Percentiles rank a stretch among this genome's conserved stretches.
These are phyloP conservation scores for Tenthredo amoena DNA, from an alignment of 2,888 invertebrate species.

Conservation along the genomic window DNA sequence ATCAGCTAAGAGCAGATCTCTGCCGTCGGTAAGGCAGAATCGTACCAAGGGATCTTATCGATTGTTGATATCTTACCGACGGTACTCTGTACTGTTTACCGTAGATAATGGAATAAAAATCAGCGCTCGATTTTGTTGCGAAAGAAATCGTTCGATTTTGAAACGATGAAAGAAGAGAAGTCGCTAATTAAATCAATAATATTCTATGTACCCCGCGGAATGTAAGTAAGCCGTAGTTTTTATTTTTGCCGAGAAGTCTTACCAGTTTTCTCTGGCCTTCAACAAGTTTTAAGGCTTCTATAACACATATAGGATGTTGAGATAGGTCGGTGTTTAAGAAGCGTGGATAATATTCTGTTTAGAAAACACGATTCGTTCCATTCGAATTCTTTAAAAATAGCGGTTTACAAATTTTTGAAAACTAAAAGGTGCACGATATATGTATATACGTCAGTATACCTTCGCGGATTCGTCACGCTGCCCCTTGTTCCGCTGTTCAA, in stretches of 20 bases:
- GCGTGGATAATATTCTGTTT: constrained; percentile 47
- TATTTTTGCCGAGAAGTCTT: constrained; percentile 1
- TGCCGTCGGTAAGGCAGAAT: background rate
- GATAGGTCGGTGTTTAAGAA: constrained; percentile 13
- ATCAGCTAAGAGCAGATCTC: background rate
- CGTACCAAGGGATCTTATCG: background rate
- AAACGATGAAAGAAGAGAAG: background rate
- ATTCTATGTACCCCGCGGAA: background rate
- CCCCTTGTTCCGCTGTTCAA: constrained; percentile 3
- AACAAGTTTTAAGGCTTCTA: constrained; percentile 12
- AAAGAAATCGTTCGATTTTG: background rate
- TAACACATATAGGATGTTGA: background rate
- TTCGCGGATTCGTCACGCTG: constrained; percentile 30
- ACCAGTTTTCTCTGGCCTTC: constrained; percentile 26
- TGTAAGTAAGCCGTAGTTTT: background rate
- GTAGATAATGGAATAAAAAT: background rate
- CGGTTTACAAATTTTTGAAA: constrained; percentile 28
- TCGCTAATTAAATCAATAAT: background rate
- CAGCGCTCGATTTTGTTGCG: background rate
- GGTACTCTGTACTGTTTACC: background rate
- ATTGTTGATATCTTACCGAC: background rate
- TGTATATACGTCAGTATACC: background rate
- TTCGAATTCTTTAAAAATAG: constrained; percentile 52
- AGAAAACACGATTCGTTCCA: constrained; percentile 49
- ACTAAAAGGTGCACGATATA: background rate